Percentiles rank a stretch among this genome's conserved stretches.
Evolutionary conservation across 1,140 invertebrate species (phyloP).

Genomic region (Halesus radiatus): DNA sequence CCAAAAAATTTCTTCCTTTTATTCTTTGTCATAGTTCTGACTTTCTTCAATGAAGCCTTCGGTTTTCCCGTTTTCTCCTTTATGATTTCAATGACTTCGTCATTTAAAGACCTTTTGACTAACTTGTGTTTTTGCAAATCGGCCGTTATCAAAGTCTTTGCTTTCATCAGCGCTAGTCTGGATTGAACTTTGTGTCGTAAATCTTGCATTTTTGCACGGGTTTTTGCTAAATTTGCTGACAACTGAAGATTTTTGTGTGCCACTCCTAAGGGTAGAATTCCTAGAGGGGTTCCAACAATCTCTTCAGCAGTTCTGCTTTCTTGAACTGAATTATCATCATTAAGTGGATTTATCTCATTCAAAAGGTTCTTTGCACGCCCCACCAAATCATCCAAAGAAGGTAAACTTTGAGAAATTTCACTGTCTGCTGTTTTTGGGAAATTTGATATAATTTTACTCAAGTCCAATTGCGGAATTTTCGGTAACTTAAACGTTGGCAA

Average conservation of each 20-base stretch:
- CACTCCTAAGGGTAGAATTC: background rate
- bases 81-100: no score
- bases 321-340: constrained; percentile 7
- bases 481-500: no score
- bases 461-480: no score
- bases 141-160: constrained; percentile 18
- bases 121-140: constrained; percentile 11
- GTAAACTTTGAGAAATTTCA: background rate
- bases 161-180: constrained; percentile 45
- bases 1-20: constrained; percentile 15
- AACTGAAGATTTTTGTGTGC: background rate
- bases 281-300: constrained; percentile 3
- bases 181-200: constrained; percentile 46
- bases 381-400: constrained; percentile 36
- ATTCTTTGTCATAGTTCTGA: background rate
- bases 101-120: constrained; percentile 3
- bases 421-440: no score
- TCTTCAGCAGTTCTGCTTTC: constrained; percentile 4
- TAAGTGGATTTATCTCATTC: constrained; percentile 28
- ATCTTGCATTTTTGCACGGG: constrained; percentile 45
- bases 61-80: background rate
- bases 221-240: constrained; percentile 40
- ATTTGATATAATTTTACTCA: no score
- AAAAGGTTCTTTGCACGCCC: constrained; percentile 39
- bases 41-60: background rate